Base-by-base conservation (phyloP, 2,113 vertebrate genomes). In the Microcebus tavaratra region DNA sequence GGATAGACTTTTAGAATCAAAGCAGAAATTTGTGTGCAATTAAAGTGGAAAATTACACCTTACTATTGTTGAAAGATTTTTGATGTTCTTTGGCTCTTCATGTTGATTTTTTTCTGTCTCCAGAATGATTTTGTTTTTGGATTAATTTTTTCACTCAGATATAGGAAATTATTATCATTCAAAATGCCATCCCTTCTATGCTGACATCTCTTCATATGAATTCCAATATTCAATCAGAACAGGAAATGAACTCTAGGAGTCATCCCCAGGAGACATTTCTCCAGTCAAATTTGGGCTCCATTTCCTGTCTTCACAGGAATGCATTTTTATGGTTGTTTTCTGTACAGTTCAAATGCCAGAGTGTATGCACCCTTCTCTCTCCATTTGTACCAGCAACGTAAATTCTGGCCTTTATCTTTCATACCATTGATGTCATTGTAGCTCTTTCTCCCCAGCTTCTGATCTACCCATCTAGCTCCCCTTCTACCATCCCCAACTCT, bases 1-100 rank as follows among this genome's bases (percentile, higher is more conserved):
- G 1, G 81, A 55, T 75, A 93, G 84, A 94, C 67, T 92, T 59
- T 97, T 80, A 96, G n/a, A 96, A 89, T 81, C 78, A 97, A 80
- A 97, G 34, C 48, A 92, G 92, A 90, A 94, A 76, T 88, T 76
- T 96, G 20, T 87, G 6, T 92, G 20, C 25, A 91, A 72, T 95
- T 94, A 83, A 94, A 96, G 29, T 63, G 68, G 63, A 88, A 97
- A 95, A 92, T 90, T n/a, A 80, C 17, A 96, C 42, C 11, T n/a
- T 95, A 82, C 1, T 79, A 82, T 91, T 92, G 11, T 68, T 94
- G 55, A 85, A 55, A 61, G 15, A 73, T 80, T 96, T 84, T 94
- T 75, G 18, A 87, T 79, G 18, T 8, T 53, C 39, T 84, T 87
- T 92, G 17, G 2, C 25, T 91, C 48, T 85, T 3, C 27, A 94